Evolutionary conservation across 2,113 vertebrate genomes (phyloP), one percentile per base, ranked within the genome.

Genomic region (Hippocampus barbouri): DNA sequence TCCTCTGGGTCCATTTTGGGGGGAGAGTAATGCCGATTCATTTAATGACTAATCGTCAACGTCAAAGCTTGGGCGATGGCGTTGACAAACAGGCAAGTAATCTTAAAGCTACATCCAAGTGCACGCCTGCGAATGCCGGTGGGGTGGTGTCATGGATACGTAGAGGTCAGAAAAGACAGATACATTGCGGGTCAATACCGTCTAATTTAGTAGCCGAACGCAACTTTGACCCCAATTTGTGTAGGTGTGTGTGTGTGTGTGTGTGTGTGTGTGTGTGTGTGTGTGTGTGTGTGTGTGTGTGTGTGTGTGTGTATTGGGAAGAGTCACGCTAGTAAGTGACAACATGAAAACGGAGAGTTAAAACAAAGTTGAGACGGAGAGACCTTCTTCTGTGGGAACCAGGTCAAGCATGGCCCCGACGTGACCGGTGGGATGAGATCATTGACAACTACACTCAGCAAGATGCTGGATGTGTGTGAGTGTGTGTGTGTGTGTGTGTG

Each of bases 381-480:
- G 74, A 71, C 70, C 25, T 65, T 62, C 54, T 69, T 76, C 49
- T 47, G 25, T 81, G 67, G 64, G 49, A 86, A 84, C 67, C 79
- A 83, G 82, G 82, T 86, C 82, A 83, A 75, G 71, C 79, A 59
- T 69, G 45, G 59, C 43, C 63, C 20, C n/a, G 67, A 70, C 25
- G 69, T 68, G 78, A 77, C 76, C 72, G 76, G 56, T 41, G 74
- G 71, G 74, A 83, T 84, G 80, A 83, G 72, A 73, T 84, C 78
- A 83, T 75, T 72, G 63, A 77, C 85, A 79, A 84, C 57, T 70
- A 74, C 30, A 47, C 66, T 76, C 68, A 68, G 78, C 66, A 62
- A 34, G 21, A 51, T 43, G 21, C 72, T 64, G 21, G 56, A 62
- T 5, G 27, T 74, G 71, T 53, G 27, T 59, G 11, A 27, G 27